A percentile compares a stretch with the other conserved stretches of the same genome.
These are phyloP conservation scores for Mormoops blainvillei DNA, from an alignment of 2,113 vertebrate species.

Conservation along the genomic window DNA sequence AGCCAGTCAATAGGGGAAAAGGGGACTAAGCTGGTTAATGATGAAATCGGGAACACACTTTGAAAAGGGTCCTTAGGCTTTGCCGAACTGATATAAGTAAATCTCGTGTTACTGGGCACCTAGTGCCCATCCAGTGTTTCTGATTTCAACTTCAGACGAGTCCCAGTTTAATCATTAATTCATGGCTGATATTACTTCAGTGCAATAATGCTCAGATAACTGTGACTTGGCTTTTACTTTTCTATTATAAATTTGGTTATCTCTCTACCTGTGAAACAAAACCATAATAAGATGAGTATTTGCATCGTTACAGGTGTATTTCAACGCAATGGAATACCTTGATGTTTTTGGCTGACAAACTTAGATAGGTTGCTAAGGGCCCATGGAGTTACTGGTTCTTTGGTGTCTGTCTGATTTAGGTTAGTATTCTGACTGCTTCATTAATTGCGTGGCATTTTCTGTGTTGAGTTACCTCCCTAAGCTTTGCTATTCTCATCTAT, in stretches of 20 bases:
- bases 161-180: constrained; percentile 5
- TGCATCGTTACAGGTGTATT: background rate
- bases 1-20: constrained; percentile 51
- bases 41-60: constrained; percentile 28
- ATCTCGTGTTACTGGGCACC: background rate
- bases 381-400: background rate
- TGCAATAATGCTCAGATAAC: constrained; percentile 12
- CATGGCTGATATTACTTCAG: background rate
- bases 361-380: background rate
- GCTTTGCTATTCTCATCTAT: background rate
- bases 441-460: background rate
- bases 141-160: background rate
- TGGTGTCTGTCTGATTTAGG: background rate
- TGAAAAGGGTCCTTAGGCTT: constrained; percentile 12
- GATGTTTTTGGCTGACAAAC: background rate
- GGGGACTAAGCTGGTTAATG: constrained; percentile 42
- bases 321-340: background rate
- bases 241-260: background rate
- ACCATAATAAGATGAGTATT: background rate
- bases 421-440: background rate
- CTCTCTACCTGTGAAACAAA: background rate
- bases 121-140: background rate
- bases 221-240: background rate
- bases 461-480: background rate
- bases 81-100: background rate